Base-by-base conservation (phyloP, 2,888 invertebrate species). In the Oscheius myriophilus region DNA sequence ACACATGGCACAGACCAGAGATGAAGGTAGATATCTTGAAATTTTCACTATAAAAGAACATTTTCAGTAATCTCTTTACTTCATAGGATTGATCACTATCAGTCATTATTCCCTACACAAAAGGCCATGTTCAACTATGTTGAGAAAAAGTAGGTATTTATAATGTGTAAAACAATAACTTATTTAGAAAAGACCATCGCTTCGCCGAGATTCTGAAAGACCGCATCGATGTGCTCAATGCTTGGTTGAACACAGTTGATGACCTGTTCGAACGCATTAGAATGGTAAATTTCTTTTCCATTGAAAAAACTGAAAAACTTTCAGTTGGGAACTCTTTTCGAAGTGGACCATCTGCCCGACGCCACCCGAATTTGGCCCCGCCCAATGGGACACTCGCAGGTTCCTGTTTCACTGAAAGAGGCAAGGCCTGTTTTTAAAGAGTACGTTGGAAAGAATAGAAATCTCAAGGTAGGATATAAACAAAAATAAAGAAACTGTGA, bases 231-330 rank as follows among this genome's bases (percentile, higher is more conserved):
- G 64, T 80, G 14, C 91, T 95, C 91, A 93, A 93, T 84, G 89
- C 94, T 2, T 96, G 95, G 95, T 92, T 92, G 87, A 96, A 95
- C 88, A 92, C 93, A 87, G 93, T 93, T 0, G 91, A 91, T 80
- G 93, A 93, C 87, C 91, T 94, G 87, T 91, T 92, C 59, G 89
- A 93, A 64, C 93, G 93, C 87, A 88, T 95, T 76, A 89, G 92
- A 72, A 91, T 93, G 71, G 80, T 89, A 67, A 87, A 87, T 58
- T 25, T 33, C 3, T 9, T 9, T 33, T 33, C 9, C 4, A 6
- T 33, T 33, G 18, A 9, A 49, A 49, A 2, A 3, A 6, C 49
- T 9, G 21, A 41, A 61, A 16, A n/a, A 21, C 2, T 18, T 49
- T 49, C 61, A 74, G 72, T 26, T 75, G 1, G 75, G 72, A 23